Evolutionary conservation across 2,888 invertebrate genomes (phyloP).

Genomic region (Agriopis marginaria): DNA sequence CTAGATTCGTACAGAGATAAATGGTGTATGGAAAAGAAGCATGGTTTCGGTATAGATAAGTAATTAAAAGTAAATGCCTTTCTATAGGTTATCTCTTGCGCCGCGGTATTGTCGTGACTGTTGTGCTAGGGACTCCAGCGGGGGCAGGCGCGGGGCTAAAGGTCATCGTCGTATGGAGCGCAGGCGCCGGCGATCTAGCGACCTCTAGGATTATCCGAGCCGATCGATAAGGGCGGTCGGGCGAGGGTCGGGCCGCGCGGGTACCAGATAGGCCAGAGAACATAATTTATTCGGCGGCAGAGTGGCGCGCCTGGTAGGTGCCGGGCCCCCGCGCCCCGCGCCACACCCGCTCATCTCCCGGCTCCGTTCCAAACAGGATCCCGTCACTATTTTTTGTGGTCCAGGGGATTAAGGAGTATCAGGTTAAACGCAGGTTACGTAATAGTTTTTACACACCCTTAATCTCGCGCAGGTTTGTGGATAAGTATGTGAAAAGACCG

Average conservation of each 20-base stretch:
- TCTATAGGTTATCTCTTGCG: conserved; percentile 50
- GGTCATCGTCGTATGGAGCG: conserved; percentile 68
- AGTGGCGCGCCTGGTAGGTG: conserved; percentile 81
- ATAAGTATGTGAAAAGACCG: conserved; percentile 25
- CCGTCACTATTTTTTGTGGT: conserved; percentile 71
- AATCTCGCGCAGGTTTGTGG: conserved; percentile 62
- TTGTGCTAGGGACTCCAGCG: conserved; percentile 70
- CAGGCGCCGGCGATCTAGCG: conserved; percentile 69
- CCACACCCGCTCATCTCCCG: conserved; percentile 54
- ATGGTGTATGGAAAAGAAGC: background rate
- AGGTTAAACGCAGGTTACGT: conserved; percentile 81
- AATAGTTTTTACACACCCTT: conserved; percentile 81
- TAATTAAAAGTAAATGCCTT: conserved; percentile 54
- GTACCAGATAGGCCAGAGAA: conserved; percentile 66
- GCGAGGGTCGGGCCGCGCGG: conserved; percentile 52
- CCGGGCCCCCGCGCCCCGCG: conserved; percentile 61
- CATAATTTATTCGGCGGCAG: conserved; percentile 85
- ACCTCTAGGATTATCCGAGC: conserved; percentile 80
- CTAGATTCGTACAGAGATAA: conserved; percentile 7
- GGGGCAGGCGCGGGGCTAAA: conserved; percentile 59
- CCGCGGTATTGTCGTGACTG: conserved; percentile 67
- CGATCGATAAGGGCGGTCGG: conserved; percentile 76
- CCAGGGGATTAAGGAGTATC: conserved; percentile 74
- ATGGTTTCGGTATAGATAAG: conserved; percentile 24
- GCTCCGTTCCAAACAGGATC: conserved; percentile 69